Evolutionary conservation across 2,113 vertebrate species (phyloP), one percentile per base, ranked within the genome.

Genomic region (Phylloscopus whistleri): DNA sequence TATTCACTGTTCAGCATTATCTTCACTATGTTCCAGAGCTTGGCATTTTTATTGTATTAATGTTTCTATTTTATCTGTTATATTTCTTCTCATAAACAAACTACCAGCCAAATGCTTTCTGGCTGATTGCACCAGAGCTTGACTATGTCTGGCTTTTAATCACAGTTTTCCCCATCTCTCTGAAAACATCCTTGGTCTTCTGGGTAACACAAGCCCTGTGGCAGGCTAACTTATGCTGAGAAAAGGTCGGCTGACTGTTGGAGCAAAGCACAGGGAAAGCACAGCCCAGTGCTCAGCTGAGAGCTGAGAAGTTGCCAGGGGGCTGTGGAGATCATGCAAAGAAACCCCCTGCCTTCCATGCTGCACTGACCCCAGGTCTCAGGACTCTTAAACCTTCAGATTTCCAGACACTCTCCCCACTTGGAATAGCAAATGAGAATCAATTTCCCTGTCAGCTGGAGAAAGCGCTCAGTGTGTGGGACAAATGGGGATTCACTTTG

Each of bases 181-280:
- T 64, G 70, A 95, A 94, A 94, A 89, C 51, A 60, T 69, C 82
- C 89, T 51, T 79, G 74, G 86, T 87, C 68, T 94, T 93, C 85
- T 83, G 94, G 74, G 83, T 90, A 92, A 39, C 64, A 75, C 56
- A 67, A 96, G 93, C 81, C 93, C 87, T 95, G 84, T 96, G 93
- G 94, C 85, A 93, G 86, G 90, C 52, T 94, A 90, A 86, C 86
- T 73, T 81, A 51, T 55, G 83, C 73, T 74, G 87, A 92, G 88
- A 37, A 92, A 96, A 96, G 88, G 93, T 92, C 76, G 1, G 59
- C 33, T 67, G 94, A 43, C 75, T 87, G 86, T 74, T 1, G 7
- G 86, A 94, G 86, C 49, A 87, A 94, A 83, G 63, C 52, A 83
- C 0, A 6, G 83, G 82, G 86, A 90, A 69, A 86, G 93, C 41